Evolutionary conservation across 2,113 vertebrate species (phyloP), one percentile per base, ranked within the genome.

Genomic region (Notiomystis cincta): DNA sequence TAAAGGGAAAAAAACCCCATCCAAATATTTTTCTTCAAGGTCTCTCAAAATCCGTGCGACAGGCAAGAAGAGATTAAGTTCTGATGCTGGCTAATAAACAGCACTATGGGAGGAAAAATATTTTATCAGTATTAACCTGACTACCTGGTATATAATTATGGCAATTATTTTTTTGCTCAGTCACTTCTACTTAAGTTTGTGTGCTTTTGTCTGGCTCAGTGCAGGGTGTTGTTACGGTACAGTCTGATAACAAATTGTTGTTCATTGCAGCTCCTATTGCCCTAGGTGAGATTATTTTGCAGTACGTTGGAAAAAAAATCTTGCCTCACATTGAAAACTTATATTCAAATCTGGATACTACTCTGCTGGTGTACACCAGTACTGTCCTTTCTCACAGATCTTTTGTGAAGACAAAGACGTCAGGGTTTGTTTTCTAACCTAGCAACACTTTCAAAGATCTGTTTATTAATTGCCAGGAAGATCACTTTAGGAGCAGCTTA

Each of bases 171-270:
- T 86, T 62, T 96, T 66, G 54, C 60, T 94, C 38, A 66, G 38
- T 77, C 50, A 37, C 13, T 65, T 80, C 27, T 62, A 38, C 20
- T 82, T 44, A 86, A 70, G 13, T 38, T 69, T 11, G 0, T 45
- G 64, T 64, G 31, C 7, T 18, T 94, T 95, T 86, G 35, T 77
- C 50, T 95, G 82, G 58, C 42, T 82, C 10, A 44, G 24, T 70
- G 28, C 19, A 83, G 17, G 38, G 75, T 62, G 24, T 38, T 88
- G 23, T 77, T 66, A 77, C 1, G 1, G 38, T 31, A 70, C 24
- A 90, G 56, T 47, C 42, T 86, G 78, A 87, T 95, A 94, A 93
- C 62, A 94, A 80, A 86, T 23, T 72, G 62, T 58, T 4, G 6
- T 77, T 23, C 47, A 38, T 22, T 69, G 20, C 40, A 78, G 66